Evolutionary conservation across 2,888 invertebrate species (phyloP), one percentile per base, ranked within the genome.

Genomic region (Norana najaformis): DNA sequence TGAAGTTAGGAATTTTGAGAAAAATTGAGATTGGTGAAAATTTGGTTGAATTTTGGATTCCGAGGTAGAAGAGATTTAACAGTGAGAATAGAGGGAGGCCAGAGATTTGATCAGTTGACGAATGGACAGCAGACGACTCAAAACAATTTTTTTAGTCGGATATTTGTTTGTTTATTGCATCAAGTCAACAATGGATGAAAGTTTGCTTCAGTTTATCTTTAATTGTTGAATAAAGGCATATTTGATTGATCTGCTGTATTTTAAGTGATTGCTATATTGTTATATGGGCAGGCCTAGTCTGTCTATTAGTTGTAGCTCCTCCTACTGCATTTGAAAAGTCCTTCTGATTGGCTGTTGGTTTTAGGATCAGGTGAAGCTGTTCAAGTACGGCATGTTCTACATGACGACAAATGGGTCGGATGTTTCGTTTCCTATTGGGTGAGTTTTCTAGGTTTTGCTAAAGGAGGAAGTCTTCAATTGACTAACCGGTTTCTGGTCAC

Each of bases 331-430:
- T 47, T 47, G 47, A 47, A 20, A 47, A 47, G n/a, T 69, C n/a
- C 8, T 69, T 69, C 11, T n/a, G 69, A 69, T n/a, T n/a, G 69
- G n/a, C 53, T 53, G 47, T 53, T 89, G 35, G 35, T 36, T 83
- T 90, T 93, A 95, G 94, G 93, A 93, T 34, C 91, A 96, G 94
- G 96, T 97, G 0, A 98, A 98, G 94, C 95, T 99, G 69, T 97
- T 97, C 93, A 98, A 98, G 95, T 98, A 97, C 96, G 99, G 98
- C n/a, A 95, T 98, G 92, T 98, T 97, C 95, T 96, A 97, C 93
- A 98, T 98, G 97, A 98, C 98, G 34, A 97, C 97, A 93, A 96
- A 96, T 94, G 98, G 98, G 30, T 96, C 96, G 93, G 96, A 97
- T 94, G 98, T 99, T 3, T 96, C 97, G 30, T 98, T 99, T 96